Conservation (phyloP, 2,113 vertebrate species). For the Embiotoca jacksoni region DNA sequence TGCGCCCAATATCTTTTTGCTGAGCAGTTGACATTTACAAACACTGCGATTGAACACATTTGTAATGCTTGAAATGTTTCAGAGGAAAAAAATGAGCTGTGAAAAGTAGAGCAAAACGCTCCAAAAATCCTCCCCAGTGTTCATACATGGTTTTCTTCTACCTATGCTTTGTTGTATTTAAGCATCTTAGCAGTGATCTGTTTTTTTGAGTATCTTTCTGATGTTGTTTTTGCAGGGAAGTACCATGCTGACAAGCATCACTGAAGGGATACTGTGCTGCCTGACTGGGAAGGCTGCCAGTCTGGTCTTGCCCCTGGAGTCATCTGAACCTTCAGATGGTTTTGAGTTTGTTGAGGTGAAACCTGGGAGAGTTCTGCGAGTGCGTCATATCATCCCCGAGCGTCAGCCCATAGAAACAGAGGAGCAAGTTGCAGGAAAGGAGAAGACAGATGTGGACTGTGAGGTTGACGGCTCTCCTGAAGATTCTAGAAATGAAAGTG, state of each 20-base stretch:
- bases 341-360: constrained; percentile 97
- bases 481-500: background rate
- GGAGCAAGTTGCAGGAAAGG: constrained; percentile 54
- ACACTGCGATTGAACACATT: background rate
- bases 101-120: background rate
- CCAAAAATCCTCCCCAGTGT: background rate
- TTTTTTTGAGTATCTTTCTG: constrained; percentile 25
- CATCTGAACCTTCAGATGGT: constrained; percentile 88
- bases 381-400: constrained; percentile 86
- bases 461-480: constrained; percentile 10
- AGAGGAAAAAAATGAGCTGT: background rate
- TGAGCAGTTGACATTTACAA: constrained; percentile 50
- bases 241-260: constrained; percentile 92
- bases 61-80: constrained; percentile 2
- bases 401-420: constrained; percentile 51
- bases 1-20: constrained; percentile 3
- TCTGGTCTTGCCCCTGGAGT: constrained; percentile 90
- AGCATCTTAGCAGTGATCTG: constrained; percentile 8
- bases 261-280: constrained; percentile 94
- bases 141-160: background rate
- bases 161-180: background rate
- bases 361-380: constrained; percentile 91
- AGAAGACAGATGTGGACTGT: constrained; percentile 1
- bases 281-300: constrained; percentile 90
- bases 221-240: constrained; percentile 63